Conservation (phyloP, 2,113 vertebrate species). For the Myodes glareolus region DNA sequence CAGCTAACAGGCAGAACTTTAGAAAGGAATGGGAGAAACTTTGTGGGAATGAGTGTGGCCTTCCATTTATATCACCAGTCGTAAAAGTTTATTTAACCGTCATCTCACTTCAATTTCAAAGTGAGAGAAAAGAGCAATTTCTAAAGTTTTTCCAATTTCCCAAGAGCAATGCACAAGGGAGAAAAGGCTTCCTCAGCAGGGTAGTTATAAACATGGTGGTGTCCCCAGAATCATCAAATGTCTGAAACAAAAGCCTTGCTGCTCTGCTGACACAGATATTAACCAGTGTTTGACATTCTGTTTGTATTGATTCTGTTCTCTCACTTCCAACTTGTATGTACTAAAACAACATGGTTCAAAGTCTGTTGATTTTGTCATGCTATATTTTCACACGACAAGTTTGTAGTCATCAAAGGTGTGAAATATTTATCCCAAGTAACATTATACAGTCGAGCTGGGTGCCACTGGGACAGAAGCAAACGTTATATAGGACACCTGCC, state of each 20-base stretch:
- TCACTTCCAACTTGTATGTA: background rate
- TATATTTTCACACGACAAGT: background rate
- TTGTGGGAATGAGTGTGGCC: background rate
- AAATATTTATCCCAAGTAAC: background rate
- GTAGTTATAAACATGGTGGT: background rate
- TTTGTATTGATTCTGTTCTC: background rate
- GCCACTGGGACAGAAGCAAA: background rate
- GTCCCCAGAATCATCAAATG: background rate
- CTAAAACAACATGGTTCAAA: background rate
- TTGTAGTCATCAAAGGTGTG: background rate
- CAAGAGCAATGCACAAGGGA: background rate
- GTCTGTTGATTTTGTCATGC: background rate
- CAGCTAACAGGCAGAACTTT: background rate
- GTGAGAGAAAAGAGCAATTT: background rate
- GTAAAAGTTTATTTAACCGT: background rate
- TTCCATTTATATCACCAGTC: background rate
- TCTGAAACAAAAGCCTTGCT: conserved; percentile 12
- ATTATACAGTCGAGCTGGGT: background rate
- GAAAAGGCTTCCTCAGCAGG: background rate
- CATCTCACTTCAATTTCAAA: background rate
- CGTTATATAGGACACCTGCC: background rate
- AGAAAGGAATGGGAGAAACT: background rate
- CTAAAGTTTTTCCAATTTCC: background rate
- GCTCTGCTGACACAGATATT: conserved; percentile 4
- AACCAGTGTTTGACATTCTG: background rate